phyloP scores from a whole-genome alignment of 2,888 invertebrate genomes.

The Perizoma affinitatum region DNA sequence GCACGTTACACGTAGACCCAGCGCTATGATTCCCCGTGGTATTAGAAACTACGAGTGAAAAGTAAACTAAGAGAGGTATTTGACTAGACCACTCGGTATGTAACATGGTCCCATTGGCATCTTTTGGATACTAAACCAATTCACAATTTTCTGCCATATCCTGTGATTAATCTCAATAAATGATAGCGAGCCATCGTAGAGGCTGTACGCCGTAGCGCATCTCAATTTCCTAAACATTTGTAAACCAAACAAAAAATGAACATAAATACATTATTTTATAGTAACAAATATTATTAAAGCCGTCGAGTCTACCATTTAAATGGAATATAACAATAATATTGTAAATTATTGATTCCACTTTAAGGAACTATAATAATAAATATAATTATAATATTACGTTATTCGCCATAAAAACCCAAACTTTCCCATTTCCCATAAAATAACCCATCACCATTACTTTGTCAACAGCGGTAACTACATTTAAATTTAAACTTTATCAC shows the following conservation, averaged over 20 bases:
- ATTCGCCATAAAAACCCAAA: constrained; percentile 50
- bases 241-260: constrained; percentile 25
- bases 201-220: too few species aligned
- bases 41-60: too few species aligned
- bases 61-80: too few species aligned
- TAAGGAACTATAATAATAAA: constrained; percentile 34
- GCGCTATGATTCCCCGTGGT: too few species aligned
- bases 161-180: too few species aligned
- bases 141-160: too few species aligned
- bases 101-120: too few species aligned
- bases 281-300: constrained; percentile 31
- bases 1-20: too few species aligned
- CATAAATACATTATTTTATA: constrained; percentile 1
- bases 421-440: constrained; percentile 39
- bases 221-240: constrained; percentile 1
- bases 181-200: too few species aligned
- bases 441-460: constrained; percentile 47
- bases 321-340: constrained; percentile 33
- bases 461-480: constrained; percentile 55
- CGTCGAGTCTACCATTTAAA: constrained; percentile 13
- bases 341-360: constrained; percentile 46
- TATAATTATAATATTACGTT: constrained; percentile 44
- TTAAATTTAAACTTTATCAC: constrained; percentile 54
- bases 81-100: too few species aligned
- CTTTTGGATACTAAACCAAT: too few species aligned